Evolutionary conservation across 1,140 invertebrate species (phyloP), one percentile per base, ranked within the genome.

Genomic region (Drosophila nebulosa): DNA sequence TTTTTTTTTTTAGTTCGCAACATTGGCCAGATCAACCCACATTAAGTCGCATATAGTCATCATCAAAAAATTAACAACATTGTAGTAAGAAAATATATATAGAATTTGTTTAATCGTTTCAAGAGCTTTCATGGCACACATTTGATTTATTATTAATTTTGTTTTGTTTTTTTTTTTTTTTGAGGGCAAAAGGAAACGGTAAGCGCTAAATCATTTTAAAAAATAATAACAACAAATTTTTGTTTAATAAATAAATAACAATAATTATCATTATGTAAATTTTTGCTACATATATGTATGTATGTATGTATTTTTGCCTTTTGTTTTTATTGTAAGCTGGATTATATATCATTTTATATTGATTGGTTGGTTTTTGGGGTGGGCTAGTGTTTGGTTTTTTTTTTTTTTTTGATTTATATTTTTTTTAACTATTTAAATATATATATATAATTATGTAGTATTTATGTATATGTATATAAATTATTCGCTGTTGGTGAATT

Each of bases 401-500:
- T 46, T 18, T 46, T 46, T 18, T 10, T 10, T 46, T 21, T 46
- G n/a, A n/a, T n/a, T n/a, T n/a, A n/a, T n/a, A n/a, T n/a, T 14
- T 39, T 39, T 14, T 39, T 46, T 46, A 46, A 46, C 39, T 42
- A 46, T 46, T 46, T 21, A 46, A 46, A 18, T 42, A 39, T 39
- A 26, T 53, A 26, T 27, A 55, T 55, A 30, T 10, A 30, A 21
- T 24, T 12, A 5, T 32, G 3, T 32, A 32, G 30, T 32, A 56
- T 4, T 18, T 32, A 1, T 32, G 3, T 32, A 18, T 32, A 32
- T n/a, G 58, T 57, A 53, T 64, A 55, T 59, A 16, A 88, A 83
- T 81, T 88, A 86, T 86, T 86, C 81, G 81, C 81, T 86, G 81
- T 86, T 86, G 77, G 77, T 68, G 77, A 88, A 88, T 59, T 81